Evolutionary conservation across 2,888 invertebrate genomes (phyloP).

Genomic region (Epirrita christyi): DNA sequence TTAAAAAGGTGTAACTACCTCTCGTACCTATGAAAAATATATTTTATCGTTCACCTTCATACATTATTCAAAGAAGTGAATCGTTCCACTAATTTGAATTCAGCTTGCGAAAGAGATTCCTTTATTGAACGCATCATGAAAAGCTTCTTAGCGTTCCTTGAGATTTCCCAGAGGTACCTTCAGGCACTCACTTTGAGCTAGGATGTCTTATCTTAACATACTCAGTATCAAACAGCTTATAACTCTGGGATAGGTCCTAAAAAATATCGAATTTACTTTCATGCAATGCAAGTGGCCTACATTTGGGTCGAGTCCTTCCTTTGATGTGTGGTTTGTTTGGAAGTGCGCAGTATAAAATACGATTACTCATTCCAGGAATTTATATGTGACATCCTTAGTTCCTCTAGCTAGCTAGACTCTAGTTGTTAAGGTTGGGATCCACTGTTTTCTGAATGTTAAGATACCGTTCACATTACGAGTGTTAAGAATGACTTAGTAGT

Average conservation of each 20-base stretch:
- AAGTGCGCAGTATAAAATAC: no score
- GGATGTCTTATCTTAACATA: slow-evolving; percentile 19
- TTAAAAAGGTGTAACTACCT: no score
- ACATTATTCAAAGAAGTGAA: slow-evolving; percentile 13
- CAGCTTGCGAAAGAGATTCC: slow-evolving; percentile 41
- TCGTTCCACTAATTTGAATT: slow-evolving; percentile 38
- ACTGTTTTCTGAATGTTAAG: not conserved
- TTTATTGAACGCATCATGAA: slow-evolving; percentile 39
- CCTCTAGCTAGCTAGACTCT: not conserved
- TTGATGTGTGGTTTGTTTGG: no score
- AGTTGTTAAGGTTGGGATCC: not conserved
- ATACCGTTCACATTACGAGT: not conserved
- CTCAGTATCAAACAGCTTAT: slow-evolving; percentile 18
- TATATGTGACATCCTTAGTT: not conserved
- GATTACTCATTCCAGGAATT: no score
- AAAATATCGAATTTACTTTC: no score
- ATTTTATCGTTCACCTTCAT: slow-evolving; percentile 5
- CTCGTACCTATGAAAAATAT: not conserved
- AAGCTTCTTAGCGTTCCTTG: slow-evolving; percentile 39
- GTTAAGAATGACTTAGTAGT: slow-evolving; percentile 14
- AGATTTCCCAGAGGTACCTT: slow-evolving; percentile 49
- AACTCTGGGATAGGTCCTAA: not conserved
- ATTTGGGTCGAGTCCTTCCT: no score
- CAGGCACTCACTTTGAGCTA: slow-evolving; percentile 33
- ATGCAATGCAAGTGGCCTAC: no score